phyloP scores from a whole-genome alignment of 2,113 vertebrate species.

The Erythrocercus mccallii region DNA sequence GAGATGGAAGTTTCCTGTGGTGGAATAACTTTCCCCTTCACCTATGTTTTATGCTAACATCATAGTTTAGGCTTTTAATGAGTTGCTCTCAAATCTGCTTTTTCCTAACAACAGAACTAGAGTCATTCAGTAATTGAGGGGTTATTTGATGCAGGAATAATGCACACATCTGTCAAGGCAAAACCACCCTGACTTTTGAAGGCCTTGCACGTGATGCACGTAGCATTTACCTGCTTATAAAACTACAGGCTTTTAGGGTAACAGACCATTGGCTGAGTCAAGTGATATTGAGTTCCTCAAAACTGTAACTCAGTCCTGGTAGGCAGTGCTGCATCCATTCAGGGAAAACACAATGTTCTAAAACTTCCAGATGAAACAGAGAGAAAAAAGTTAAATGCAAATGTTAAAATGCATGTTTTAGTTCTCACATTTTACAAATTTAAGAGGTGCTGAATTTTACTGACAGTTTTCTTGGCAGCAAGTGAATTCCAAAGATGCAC shows the following conservation, averaged over 20 bases:
- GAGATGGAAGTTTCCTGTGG: background rate
- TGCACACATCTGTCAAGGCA: background rate
- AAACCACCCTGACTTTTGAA: background rate
- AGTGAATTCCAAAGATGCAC: slow-evolving; percentile 52
- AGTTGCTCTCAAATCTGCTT: background rate
- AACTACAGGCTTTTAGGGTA: background rate
- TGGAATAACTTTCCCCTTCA: background rate
- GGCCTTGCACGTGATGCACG: background rate
- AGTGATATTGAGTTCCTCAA: background rate
- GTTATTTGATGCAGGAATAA: background rate
- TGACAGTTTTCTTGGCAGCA: slow-evolving; percentile 60
- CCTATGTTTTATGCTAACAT: background rate
- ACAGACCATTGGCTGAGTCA: background rate
- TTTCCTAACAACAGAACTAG: background rate
- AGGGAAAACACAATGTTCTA: background rate
- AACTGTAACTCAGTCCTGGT: background rate
- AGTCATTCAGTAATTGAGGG: background rate
- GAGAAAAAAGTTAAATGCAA: slow-evolving; percentile 29
- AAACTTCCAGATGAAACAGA: slow-evolving; percentile 19
- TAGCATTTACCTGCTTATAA: background rate
- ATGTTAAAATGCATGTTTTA: slow-evolving; percentile 53
- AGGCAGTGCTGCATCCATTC: background rate
- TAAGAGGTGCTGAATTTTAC: slow-evolving; percentile 49
- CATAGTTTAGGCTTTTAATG: background rate
- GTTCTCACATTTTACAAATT: slow-evolving; percentile 62